phyloP scores from a whole-genome alignment of 2,888 invertebrate genomes.

The Nowickia ferox region DNA sequence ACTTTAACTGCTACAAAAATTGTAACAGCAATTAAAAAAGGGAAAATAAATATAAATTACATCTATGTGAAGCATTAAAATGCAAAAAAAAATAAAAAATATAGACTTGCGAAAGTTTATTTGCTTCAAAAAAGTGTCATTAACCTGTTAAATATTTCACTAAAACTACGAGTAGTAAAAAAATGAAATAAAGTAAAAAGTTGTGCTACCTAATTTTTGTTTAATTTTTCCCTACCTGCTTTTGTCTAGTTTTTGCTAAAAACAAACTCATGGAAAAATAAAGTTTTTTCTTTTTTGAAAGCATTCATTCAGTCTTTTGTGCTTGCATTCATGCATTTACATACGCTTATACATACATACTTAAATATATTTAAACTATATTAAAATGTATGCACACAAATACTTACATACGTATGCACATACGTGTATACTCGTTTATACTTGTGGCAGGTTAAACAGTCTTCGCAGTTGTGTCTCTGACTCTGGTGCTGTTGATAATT shows the following conservation, averaged over 20 bases:
- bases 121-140: conserved; percentile 63
- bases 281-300: not conserved
- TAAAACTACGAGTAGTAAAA: conserved; percentile 12
- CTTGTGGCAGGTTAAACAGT: conserved; percentile 44
- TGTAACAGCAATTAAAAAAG: conserved; percentile 38
- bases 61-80: not conserved
- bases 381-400: not conserved
- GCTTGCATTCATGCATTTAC: not conserved
- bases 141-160: conserved; percentile 69
- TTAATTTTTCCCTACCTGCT: conserved; percentile 34
- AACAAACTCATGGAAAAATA: conserved; percentile 9
- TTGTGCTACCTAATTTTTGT: conserved; percentile 56
- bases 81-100: not conserved
- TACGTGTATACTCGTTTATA: not conserved
- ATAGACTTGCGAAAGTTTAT: conserved; percentile 44
- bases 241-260: conserved; percentile 26
- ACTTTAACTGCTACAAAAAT: not conserved
- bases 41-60: conserved; percentile 8
- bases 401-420: not conserved
- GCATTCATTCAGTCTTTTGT: conserved; percentile 38
- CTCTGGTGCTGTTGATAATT: conserved; percentile 60
- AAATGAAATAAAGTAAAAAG: conserved; percentile 18
- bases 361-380: not conserved
- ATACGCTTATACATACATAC: not conserved
- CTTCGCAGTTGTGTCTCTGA: conserved; percentile 21